Conservation (phyloP, 2,888 invertebrate species). For the Kryphioiulus occultus region DNA sequence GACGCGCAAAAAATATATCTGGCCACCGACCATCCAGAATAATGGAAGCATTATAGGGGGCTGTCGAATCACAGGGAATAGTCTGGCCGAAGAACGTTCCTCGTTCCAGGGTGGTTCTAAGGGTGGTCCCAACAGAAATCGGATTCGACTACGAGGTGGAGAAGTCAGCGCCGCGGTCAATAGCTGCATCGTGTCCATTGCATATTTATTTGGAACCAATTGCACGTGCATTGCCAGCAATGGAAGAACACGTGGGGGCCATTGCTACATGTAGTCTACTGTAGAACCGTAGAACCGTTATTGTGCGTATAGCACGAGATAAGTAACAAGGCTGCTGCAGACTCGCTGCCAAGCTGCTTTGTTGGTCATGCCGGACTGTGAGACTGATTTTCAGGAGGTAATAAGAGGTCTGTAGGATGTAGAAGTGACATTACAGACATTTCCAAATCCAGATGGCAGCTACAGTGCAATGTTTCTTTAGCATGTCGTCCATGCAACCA, state of each 20-base stretch:
- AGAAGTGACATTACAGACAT: too few relatives aligned
- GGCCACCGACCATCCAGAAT: not conserved
- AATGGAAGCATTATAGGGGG: conserved; percentile 9
- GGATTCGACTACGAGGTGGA: not conserved
- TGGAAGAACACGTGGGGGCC: not conserved
- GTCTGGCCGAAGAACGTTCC: not conserved
- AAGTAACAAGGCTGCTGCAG: too few relatives aligned
- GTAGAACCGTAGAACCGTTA: too few relatives aligned
- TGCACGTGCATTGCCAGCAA: not conserved
- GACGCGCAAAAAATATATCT: conserved; percentile 1
- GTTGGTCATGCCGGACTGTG: too few relatives aligned
- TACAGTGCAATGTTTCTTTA: too few relatives aligned
- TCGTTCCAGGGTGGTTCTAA: not conserved
- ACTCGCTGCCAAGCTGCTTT: too few relatives aligned
- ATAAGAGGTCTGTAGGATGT: too few relatives aligned
- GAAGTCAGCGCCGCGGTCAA: not conserved
- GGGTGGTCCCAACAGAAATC: conserved; percentile 4
- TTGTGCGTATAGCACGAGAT: too few relatives aligned
- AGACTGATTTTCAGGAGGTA: too few relatives aligned
- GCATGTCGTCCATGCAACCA: too few relatives aligned
- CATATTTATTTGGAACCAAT: not conserved
- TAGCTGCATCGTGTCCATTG: not conserved
- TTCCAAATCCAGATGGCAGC: too few relatives aligned
- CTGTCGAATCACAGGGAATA: not conserved
- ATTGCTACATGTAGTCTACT: not conserved